phyloP scores from a whole-genome alignment of 2,888 invertebrate species.

The Philhelius pedissequus region DNA sequence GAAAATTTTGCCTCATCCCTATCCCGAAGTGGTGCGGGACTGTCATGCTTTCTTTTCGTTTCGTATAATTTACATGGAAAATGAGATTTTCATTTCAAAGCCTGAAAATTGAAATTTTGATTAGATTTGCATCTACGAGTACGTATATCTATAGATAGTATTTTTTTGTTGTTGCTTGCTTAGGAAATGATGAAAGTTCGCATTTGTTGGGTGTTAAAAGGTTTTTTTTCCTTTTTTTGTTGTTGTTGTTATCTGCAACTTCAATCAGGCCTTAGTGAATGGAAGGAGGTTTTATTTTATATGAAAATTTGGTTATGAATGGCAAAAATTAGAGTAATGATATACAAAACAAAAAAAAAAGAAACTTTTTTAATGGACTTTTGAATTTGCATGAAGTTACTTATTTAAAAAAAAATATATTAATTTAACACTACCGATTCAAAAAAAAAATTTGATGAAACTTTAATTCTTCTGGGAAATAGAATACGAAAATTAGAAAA shows the following conservation, averaged over 20 bases:
- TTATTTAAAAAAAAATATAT: not conserved
- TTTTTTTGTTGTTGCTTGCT: conserved; percentile 20
- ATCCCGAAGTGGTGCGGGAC: not conserved
- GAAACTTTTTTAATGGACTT: not conserved
- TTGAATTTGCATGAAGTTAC: not conserved
- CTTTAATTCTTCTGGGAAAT: too few species aligned
- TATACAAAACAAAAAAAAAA: not conserved
- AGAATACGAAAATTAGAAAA: too few species aligned
- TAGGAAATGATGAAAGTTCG: conserved; percentile 21
- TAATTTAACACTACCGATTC: too few species aligned
- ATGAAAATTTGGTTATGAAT: conserved; percentile 13
- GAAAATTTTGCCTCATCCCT: not conserved
- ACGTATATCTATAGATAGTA: not conserved
- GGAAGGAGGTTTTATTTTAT: not conserved
- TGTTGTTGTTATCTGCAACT: conserved; percentile 47
- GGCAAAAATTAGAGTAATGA: not conserved
- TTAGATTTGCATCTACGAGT: conserved; percentile 60
- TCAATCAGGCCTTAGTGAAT: not conserved
- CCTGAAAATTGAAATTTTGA: conserved; percentile 68
- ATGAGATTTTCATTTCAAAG: conserved; percentile 68
- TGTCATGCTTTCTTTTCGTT: conserved; percentile 17
- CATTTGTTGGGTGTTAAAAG: conserved; percentile 23
- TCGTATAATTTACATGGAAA: conserved; percentile 64
- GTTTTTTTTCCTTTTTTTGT: conserved; percentile 25
- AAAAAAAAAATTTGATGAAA: too few species aligned